phyloP scores from a whole-genome alignment of 2,113 vertebrate species.

The Delphinapterus leucas region DNA sequence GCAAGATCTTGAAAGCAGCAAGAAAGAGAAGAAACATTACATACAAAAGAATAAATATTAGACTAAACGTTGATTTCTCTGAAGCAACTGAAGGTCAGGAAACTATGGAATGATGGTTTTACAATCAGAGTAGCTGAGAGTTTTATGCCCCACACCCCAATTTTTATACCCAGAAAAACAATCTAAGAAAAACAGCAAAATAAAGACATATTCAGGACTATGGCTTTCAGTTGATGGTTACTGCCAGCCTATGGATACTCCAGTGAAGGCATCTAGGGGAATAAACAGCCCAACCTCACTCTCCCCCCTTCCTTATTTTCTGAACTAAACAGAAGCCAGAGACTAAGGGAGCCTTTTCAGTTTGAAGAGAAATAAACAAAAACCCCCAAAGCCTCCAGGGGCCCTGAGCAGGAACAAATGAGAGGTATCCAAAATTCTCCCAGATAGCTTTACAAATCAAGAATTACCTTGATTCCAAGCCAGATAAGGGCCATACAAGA shows the following conservation, averaged over 20 bases:
- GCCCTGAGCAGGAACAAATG: background rate
- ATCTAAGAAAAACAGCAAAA: background rate
- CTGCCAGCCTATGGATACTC: background rate
- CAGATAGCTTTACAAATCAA: background rate
- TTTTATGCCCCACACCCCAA: background rate
- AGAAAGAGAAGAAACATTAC: background rate
- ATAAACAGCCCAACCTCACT: background rate
- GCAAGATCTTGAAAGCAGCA: background rate
- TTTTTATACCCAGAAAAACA: slow-evolving; percentile 21
- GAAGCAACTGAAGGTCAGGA: background rate
- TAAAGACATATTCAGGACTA: background rate
- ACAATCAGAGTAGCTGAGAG: background rate
- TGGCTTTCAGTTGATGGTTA: background rate
- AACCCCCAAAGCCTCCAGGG: background rate
- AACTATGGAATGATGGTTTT: background rate
- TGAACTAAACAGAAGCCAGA: background rate
- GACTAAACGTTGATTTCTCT: slow-evolving; percentile 3
- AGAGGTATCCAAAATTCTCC: background rate
- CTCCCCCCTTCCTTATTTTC: background rate
- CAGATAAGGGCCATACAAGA: background rate
- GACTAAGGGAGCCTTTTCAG: background rate
- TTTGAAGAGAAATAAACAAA: slow-evolving; percentile 31
- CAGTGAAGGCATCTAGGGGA: background rate
- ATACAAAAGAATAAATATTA: background rate
- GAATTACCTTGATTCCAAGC: background rate